A percentile compares a stretch with the other conserved stretches of the same genome.
Conservation (phyloP, 2,113 vertebrate genomes). For the Chionodraco myersi region DNA sequence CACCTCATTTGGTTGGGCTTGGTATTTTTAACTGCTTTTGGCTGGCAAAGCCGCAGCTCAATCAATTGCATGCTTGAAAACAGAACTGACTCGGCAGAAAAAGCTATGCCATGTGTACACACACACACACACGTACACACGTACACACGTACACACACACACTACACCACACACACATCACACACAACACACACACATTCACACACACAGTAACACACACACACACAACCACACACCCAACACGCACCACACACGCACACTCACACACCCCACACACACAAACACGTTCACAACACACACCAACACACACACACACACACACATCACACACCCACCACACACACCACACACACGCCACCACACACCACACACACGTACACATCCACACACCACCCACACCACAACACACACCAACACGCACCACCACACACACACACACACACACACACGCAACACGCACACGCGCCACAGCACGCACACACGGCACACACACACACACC, state of each 20-base stretch:
- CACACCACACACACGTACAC: too few relatives aligned
- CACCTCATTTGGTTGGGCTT: constrained; percentile 81
- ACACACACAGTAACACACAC: neutral
- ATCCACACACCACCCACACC: too few relatives aligned
- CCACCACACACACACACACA: too few relatives aligned
- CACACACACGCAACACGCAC: too few relatives aligned
- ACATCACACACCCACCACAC: too few relatives aligned
- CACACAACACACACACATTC: constrained; percentile 8
- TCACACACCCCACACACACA: constrained; percentile 16
- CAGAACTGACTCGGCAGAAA: constrained; percentile 77
- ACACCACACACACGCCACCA: too few relatives aligned
- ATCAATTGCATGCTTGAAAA: constrained; percentile 77
- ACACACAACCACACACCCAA: neutral
- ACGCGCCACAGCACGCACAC: too few relatives aligned
- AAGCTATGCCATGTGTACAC: constrained; percentile 37
- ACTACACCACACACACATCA: neutral
- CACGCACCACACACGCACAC: constrained; percentile 10
- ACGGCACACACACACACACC: too few relatives aligned
- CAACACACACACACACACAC: too few relatives aligned
- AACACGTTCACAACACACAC: neutral
- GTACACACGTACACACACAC: neutral
- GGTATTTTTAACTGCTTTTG: constrained; percentile 82
- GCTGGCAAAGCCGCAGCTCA: constrained; percentile 72
- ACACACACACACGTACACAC: constrained; percentile 7
- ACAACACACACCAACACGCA: too few relatives aligned